Conservation (phyloP, 1,140 invertebrate genomes). For the Drosophila ogumai region DNA sequence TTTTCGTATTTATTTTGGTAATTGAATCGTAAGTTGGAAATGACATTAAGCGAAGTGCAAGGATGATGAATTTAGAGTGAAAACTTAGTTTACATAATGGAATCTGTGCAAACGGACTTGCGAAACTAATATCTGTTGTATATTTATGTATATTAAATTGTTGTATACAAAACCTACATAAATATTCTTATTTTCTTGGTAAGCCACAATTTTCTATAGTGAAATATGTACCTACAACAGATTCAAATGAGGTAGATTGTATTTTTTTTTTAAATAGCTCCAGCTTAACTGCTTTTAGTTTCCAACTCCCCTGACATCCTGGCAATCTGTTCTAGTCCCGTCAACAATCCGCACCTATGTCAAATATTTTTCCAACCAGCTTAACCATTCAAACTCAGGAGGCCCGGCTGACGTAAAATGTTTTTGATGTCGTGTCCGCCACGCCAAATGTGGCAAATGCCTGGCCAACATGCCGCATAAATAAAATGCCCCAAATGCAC, state of each 20-base stretch:
- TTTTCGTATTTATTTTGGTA: conserved; percentile 7
- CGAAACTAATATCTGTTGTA: too few species aligned
- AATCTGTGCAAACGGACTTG: background rate
- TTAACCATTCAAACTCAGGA: conserved; percentile 43
- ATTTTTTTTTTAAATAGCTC: conserved; percentile 1
- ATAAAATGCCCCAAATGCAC: conserved; percentile 80
- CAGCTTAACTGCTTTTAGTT: conserved; percentile 27
- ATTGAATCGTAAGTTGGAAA: conserved; percentile 3
- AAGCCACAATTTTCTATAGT: background rate
- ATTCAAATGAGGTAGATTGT: background rate
- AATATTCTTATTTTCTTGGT: background rate
- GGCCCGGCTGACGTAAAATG: conserved; percentile 44
- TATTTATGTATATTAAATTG: too few species aligned
- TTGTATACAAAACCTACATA: too few species aligned
- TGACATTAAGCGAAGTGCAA: conserved; percentile 2
- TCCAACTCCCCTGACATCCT: conserved; percentile 15
- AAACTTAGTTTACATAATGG: background rate
- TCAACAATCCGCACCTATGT: conserved; percentile 51
- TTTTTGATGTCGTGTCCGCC: conserved; percentile 61
- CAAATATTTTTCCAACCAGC: conserved; percentile 52
- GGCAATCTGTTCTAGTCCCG: conserved; percentile 24
- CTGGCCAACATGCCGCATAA: conserved; percentile 65
- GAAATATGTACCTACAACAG: background rate
- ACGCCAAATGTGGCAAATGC: conserved; percentile 62
- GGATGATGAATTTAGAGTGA: background rate